A percentile compares a stretch with the other conserved stretches of the same genome.
Evolutionary conservation across 1,140 invertebrate genomes (phyloP).

Genomic region (Vanessa atalanta): DNA sequence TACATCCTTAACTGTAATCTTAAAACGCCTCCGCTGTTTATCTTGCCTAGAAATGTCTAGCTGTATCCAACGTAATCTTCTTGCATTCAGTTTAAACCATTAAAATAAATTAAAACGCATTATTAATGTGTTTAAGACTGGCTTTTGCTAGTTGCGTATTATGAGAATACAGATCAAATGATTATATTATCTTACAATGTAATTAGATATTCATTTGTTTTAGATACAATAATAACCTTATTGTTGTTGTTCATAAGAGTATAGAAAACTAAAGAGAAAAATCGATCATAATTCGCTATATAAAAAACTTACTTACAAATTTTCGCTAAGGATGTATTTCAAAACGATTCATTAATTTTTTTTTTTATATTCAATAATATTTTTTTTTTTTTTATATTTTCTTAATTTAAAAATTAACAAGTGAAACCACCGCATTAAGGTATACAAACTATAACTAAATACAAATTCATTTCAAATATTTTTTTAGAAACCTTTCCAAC

Average conservation of each 20-base stretch:
- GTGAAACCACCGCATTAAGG: too few relatives aligned
- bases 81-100: constrained; percentile 53
- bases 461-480: too few relatives aligned
- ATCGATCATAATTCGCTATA: too few relatives aligned
- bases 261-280: too few relatives aligned
- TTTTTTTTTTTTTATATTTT: too few relatives aligned
- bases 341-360: too few relatives aligned
- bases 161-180: constrained; percentile 24
- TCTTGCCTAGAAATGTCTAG: constrained; percentile 67
- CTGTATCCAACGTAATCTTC: constrained; percentile 61
- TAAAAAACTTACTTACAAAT: too few relatives aligned
- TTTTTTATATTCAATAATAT: too few relatives aligned
- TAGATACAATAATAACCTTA: neutral
- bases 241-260: neutral
- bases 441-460: too few relatives aligned
- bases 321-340: too few relatives aligned
- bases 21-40: constrained; percentile 65
- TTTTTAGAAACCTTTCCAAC: too few relatives aligned
- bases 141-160: constrained; percentile 1
- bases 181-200: neutral
- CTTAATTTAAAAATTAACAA: too few relatives aligned
- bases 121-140: constrained; percentile 26
- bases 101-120: constrained; percentile 60
- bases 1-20: constrained; percentile 65
- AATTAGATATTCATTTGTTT: neutral